Percentiles rank a stretch among this genome's conserved stretches.
Conservation (phyloP, 2,888 invertebrate species). For the Hoplodrina ambigua region DNA sequence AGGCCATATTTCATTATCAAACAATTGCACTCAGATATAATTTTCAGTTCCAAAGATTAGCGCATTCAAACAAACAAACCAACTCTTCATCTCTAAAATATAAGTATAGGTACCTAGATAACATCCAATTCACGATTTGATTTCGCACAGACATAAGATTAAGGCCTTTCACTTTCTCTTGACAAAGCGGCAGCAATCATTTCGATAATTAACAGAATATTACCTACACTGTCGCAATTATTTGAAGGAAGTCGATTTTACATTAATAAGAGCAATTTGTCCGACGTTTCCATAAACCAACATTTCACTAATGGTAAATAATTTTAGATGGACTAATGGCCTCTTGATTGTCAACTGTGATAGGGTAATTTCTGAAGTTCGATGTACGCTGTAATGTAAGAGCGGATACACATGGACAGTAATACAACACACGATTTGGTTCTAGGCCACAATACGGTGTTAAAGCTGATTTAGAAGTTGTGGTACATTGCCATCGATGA, state of each 20-base stretch:
- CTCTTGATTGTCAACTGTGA: constrained; percentile 25
- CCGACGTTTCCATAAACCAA: constrained; percentile 27
- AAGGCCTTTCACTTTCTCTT: constrained; percentile 21
- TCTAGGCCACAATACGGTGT: no score
- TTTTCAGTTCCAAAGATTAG: no score
- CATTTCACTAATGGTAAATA: constrained; percentile 38
- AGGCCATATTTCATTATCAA: no score
- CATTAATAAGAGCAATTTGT: constrained; percentile 54
- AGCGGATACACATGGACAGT: not conserved
- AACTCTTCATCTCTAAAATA: no score
- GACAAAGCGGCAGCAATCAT: constrained; percentile 17
- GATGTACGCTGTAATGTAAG: constrained; percentile 18
- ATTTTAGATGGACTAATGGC: constrained; percentile 40
- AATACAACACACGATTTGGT: not conserved
- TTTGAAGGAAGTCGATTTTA: constrained; percentile 46
- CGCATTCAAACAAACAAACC: no score
- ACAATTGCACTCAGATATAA: no score
- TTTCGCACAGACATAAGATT: constrained; percentile 5
- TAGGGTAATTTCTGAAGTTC: constrained; percentile 41
- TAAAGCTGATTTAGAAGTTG: no score
- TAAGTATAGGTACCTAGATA: not conserved
- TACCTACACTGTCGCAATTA: constrained; percentile 39
- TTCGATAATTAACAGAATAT: constrained; percentile 42
- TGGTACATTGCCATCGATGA: no score
- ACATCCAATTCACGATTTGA: not conserved